Base-by-base conservation (phyloP, 1,140 invertebrate species). In the Belonocnema kinseyi region DNA sequence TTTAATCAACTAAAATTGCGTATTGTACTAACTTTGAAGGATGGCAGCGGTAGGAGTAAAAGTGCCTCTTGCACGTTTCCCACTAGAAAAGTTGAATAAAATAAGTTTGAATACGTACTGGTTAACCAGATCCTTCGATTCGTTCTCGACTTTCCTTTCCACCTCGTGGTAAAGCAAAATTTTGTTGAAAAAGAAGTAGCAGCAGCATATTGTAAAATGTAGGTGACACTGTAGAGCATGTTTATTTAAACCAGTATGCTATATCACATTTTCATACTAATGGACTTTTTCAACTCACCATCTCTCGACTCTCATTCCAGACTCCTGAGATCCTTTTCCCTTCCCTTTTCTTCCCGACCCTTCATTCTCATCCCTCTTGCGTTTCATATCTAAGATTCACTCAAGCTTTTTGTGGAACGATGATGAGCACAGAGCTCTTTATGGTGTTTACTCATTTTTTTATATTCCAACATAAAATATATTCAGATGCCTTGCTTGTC, bases 11-110 rank as follows among this genome's bases (percentile, higher is more conserved):
- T 66, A 33, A 40, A 66, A 66, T 40, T 66, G 40, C 40, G 16
- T 40, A 66, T 46, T 46, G 40, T 46, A 7, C 40, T 46, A 66
- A 4, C 40, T 66, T 66, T 33, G 11, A 11, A 33, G 26, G 26
- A 33, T 33, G n/a, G 16, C 10, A 66, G 61, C 4, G 61, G 61
- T 66, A 7, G 61, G 61, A 40, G 26, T n/a, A 66, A 66, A 66
- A 66, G 61, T 66, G 26, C 56, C 21, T 54, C 53, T 54, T 54
- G 77, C 82, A 83, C 74, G 61, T 78, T 76, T 81, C 77, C 79
- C 77, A 71, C 79, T 46, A 13, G 77, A 73, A 85, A 85, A 78
- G 83, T 85, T 84, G 80, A 82, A 85, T 85, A 85, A 85, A 84
- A 83, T 84, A 84, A 85, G 81, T 85, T 85, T 84, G 74, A 77